Conservation (phyloP, 2,888 invertebrate genomes). For the Aspidiotus rigidus region DNA sequence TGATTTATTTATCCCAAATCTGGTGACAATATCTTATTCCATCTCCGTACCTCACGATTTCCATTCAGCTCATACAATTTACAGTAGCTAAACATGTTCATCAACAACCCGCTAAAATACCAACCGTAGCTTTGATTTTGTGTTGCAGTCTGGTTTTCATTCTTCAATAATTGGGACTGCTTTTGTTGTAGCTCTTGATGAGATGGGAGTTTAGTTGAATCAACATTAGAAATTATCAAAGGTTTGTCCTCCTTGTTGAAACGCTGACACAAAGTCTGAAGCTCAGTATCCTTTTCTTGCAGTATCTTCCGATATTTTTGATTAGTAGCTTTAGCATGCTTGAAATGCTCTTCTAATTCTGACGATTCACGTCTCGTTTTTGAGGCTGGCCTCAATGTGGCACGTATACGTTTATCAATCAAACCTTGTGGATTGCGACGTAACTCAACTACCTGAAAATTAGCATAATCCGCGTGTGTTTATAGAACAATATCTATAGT, state of each 20-base stretch:
- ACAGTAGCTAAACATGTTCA: no score
- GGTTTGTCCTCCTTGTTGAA: slow-evolving; percentile 20
- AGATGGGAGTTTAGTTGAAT: no score
- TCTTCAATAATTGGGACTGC: no score
- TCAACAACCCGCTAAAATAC: no score
- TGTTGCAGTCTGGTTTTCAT: no score
- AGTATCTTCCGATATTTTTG: slow-evolving; percentile 68
- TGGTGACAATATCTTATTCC: no score
- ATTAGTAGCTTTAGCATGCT: slow-evolving; percentile 75
- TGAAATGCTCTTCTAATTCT: slow-evolving; percentile 70
- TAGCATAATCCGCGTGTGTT: slow-evolving; percentile 27
- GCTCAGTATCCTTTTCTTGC: slow-evolving; percentile 61
- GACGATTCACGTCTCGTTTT: slow-evolving; percentile 72
- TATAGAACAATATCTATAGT: no score
- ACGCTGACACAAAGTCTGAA: slow-evolving; percentile 20
- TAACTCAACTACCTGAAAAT: slow-evolving; percentile 71
- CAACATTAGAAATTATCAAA: slow-evolving; percentile 1
- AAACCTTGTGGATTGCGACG: slow-evolving; percentile 75
- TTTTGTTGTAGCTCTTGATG: no score
- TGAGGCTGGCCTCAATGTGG: slow-evolving; percentile 75
- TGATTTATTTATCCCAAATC: no score
- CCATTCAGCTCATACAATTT: no score
- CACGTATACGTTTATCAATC: slow-evolving; percentile 72
- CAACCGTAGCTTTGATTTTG: no score
- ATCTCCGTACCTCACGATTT: no score